phyloP scores from a whole-genome alignment of 2,113 vertebrate genomes.

The Pluvianellus socialis region DNA sequence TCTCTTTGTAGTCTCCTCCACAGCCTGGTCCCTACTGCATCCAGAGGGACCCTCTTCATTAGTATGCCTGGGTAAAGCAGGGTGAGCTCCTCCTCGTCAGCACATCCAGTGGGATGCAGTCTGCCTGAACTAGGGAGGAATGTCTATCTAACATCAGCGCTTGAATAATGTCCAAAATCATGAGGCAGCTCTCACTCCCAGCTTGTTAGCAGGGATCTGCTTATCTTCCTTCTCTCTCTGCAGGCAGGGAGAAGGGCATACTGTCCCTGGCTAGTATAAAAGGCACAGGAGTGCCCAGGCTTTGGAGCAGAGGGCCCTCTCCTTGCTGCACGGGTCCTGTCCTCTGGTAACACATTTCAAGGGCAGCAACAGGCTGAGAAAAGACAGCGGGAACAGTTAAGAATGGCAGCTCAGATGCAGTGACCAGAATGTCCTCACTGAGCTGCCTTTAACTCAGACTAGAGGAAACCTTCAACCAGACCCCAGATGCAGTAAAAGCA shows the following conservation, averaged over 20 bases:
- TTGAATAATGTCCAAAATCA: neutral
- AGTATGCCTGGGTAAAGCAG: neutral
- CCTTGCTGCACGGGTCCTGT: neutral
- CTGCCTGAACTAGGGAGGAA: neutral
- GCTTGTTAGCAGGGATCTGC: neutral
- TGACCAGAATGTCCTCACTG: neutral
- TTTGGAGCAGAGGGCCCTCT: neutral
- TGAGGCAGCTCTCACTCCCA: neutral
- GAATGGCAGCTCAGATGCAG: neutral
- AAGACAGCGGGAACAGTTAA: neutral
- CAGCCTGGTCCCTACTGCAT: accelerated
- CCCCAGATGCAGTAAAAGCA: neutral
- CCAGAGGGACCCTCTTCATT: neutral
- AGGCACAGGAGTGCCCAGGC: neutral
- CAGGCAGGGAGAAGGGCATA: neutral
- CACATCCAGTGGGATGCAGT: neutral
- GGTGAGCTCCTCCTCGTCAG: neutral
- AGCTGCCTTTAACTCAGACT: neutral
- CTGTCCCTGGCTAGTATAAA: neutral
- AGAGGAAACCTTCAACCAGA: neutral
- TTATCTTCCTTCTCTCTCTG: neutral
- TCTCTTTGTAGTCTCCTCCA: neutral
- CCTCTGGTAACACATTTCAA: neutral
- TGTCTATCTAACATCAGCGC: neutral
- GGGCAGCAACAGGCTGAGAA: neutral